phyloP scores from a whole-genome alignment of 2,888 invertebrate genomes.

The Habrosyne pyritoides region DNA sequence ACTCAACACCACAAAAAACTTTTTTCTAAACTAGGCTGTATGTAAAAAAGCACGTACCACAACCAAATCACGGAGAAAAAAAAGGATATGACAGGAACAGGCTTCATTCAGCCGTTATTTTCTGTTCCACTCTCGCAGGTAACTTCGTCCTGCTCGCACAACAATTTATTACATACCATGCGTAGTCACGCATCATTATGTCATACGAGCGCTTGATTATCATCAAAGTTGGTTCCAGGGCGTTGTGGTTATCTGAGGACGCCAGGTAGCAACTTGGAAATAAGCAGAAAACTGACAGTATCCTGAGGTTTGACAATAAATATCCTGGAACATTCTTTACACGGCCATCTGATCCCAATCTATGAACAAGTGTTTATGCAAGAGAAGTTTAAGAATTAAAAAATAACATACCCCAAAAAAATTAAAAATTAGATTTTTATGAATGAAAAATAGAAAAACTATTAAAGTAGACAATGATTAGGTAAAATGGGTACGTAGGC shows the following conservation, averaged over 20 bases:
- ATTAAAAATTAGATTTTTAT: too few relatives aligned
- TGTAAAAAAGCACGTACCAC: slow-evolving; percentile 12
- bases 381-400: too few relatives aligned
- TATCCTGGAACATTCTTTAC: background rate
- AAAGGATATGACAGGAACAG: slow-evolving; percentile 32
- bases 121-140: slow-evolving; percentile 24
- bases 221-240: background rate
- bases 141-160: slow-evolving; percentile 24
- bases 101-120: slow-evolving; percentile 46
- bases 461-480: too few relatives aligned
- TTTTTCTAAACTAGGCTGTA: slow-evolving; percentile 1
- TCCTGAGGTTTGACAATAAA: background rate
- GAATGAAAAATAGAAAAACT: too few relatives aligned
- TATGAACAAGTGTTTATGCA: background rate
- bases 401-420: too few relatives aligned
- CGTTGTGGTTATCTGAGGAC: slow-evolving; percentile 15
- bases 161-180: slow-evolving; percentile 21
- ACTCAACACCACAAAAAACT: too few relatives aligned
- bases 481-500: too few relatives aligned
- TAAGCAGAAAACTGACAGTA: background rate
- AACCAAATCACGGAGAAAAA: slow-evolving; percentile 30
- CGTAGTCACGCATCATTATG: slow-evolving; percentile 17
- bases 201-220: slow-evolving; percentile 17
- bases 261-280: background rate
- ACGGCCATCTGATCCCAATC: background rate